Conservation (phyloP, 1,140 invertebrate genomes). For the Oncopodura yosiiana region DNA sequence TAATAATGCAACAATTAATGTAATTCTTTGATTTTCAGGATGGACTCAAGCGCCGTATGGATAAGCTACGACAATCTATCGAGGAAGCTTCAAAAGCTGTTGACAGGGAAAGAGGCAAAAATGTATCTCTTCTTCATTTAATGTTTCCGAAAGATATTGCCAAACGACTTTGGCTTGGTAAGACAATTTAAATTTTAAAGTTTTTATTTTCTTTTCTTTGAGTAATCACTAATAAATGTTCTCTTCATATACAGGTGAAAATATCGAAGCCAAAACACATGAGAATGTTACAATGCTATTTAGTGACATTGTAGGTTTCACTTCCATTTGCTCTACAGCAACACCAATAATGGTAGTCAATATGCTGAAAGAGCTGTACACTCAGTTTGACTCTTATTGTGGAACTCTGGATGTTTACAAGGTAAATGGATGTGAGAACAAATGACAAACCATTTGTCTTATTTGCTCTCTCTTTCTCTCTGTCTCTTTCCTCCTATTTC, state of each 20-base stretch:
- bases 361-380: slow-evolving; percentile 86
- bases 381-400: slow-evolving; percentile 81
- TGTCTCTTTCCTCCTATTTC: no score
- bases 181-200: no score
- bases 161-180: slow-evolving; percentile 79
- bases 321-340: slow-evolving; percentile 79
- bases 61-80: slow-evolving; percentile 86
- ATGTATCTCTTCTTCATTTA: slow-evolving; percentile 83
- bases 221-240: not conserved
- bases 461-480: no score
- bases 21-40: slow-evolving; percentile 50
- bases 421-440: slow-evolving; percentile 45
- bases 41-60: slow-evolving; percentile 85
- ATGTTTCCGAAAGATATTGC: slow-evolving; percentile 92
- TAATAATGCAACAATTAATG: not conserved
- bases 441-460: no score
- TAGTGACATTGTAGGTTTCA: slow-evolving; percentile 93
- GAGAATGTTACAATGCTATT: slow-evolving; percentile 88
- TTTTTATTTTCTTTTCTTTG: not conserved
- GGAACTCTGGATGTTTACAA: slow-evolving; percentile 86
- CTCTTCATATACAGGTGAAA: slow-evolving; percentile 53
- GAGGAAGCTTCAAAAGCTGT: slow-evolving; percentile 84
- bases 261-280: slow-evolving; percentile 81
- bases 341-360: slow-evolving; percentile 89
- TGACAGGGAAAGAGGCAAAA: slow-evolving; percentile 85